Base-by-base conservation (phyloP, 1,140 invertebrate genomes). In the Drosophila watanabei region DNA sequence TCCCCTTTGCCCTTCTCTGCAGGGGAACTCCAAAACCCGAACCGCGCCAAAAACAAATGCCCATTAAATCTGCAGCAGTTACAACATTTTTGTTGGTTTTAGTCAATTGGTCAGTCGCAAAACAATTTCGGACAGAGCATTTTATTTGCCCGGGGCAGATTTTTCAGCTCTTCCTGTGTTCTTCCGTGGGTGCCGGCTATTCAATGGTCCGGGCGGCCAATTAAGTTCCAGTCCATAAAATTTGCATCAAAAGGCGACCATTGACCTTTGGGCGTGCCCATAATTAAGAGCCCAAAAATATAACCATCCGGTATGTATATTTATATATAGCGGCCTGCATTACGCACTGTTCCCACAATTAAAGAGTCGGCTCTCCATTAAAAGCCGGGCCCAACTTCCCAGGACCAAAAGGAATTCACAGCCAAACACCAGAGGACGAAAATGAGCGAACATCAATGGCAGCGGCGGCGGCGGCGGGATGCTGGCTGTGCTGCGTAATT, bases 141-240 rank as follows among this genome's bases (percentile, higher is more conserved):
- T 86, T 86, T 75, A 81, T 86, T 71, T 79, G 59, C 46, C 49
- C 49, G 49, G 59, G 57, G 54, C 41, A 54, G 73, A 66, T 77
- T 43, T 77, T 78, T 43, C 37, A 51, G 64, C 37, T 16, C 33
- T 66, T 59, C 37, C 32, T 58, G 46, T 20, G 16, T 20, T 57
- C 49, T 69, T 43, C n/a, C 30, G 56, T n/a, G 30, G 56, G 13
- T 32, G 28, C 14, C 37, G 41, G 20, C 37, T 10, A 69, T 57
- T 69, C 69, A 49, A 70, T 39, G 69, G 69, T 18, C 52, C 52
- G 43, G 62, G 57, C 75, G 62, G 61, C 75, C 86, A 90, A 90
- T 89, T 90, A 89, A 82, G 75, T 90, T 90, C 56, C 86, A 86
- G 86, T 82, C 78, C 81, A 89, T 89, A 85, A 89, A 89, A 75